phyloP scores from a whole-genome alignment of 2,888 invertebrate genomes.

The Sabatieria punctata region DNA sequence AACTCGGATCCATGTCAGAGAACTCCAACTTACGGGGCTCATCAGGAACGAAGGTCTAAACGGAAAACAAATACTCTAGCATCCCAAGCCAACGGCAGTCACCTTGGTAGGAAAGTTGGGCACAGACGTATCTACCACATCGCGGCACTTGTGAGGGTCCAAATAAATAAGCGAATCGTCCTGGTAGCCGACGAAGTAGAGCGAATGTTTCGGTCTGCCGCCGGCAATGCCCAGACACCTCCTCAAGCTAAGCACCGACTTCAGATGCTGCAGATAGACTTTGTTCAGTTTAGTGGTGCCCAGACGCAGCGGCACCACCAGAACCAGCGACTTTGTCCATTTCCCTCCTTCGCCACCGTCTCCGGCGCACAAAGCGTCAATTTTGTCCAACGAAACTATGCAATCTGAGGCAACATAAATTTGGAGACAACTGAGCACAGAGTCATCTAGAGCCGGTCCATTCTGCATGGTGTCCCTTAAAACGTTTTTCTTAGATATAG shows the following conservation, averaged over 20 bases:
- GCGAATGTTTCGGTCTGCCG: conserved; percentile 73
- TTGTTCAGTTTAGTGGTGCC: no score
- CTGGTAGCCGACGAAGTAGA: conserved; percentile 83
- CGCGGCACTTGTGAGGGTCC: conserved; percentile 86
- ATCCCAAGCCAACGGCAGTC: neutral
- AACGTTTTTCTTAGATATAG: no score
- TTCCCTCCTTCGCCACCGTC: no score
- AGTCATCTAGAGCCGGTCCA: no score
- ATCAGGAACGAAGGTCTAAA: conserved; percentile 59
- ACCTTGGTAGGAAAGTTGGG: neutral
- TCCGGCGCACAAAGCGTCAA: neutral
- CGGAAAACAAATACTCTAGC: neutral
- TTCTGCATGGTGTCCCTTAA: no score
- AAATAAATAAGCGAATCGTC: conserved; percentile 59
- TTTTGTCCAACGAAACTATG: neutral
- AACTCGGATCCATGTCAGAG: conserved; percentile 75
- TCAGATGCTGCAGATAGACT: conserved; percentile 63
- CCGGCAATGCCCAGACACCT: conserved; percentile 79
- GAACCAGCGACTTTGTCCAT: conserved; percentile 50
- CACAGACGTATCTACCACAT: conserved; percentile 62
- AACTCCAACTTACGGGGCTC: conserved; percentile 67
- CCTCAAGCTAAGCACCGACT: conserved; percentile 57
- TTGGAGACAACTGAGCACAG: no score
- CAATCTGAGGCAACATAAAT: no score
- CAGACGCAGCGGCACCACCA: conserved; percentile 65